Evolutionary conservation across 37 sponge, comb jelly and placozoan species (phyloP), one percentile per base, ranked within the genome.

Genomic region (Cliona cf. orientalis): DNA sequence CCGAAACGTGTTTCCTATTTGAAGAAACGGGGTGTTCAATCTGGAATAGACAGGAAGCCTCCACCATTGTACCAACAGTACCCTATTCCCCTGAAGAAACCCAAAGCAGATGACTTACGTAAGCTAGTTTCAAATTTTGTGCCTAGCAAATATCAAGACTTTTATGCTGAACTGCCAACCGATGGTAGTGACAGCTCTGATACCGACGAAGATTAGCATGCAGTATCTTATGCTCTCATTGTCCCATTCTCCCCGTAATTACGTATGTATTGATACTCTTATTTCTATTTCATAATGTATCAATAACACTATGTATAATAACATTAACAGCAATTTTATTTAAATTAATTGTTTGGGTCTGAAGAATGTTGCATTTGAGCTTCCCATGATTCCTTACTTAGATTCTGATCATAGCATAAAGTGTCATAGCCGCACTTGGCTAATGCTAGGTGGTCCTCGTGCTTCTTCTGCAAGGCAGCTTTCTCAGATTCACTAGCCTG

Each of bases 81-180:
- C 66, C 86, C 86, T 33, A 53, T 86, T 45, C 80, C 86, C 1
- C 71, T 86, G 40, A 86, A 78, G 42, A 53, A 71, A 41, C 66
- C 72, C n/a, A 86, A 86, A 61, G 86, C 86, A 22, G 80, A 78
- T 32, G 86, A 85, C 42, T 28, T 86, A 22, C 36, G 19, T 6
- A 86, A 61, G 55, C 66, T 86, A n/a, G 80, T 76, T 72, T 3
- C 14, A 12, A 29, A 72, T 29, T 86, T 64, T 43, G 67, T 86
- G 6, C 86, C 80, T 46, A 6, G 26, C 28, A 46, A 78, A 17
- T 28, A 71, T 71, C 80, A 61, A 78, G 14, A 42, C 49, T 86
- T 86, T 44, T 86, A 86, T 63, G 66, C 66, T 46, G 69, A 86
- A 33, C 35, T 86, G 26, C 78, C 70, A 53, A 21, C 38, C 12